A percentile compares a stretch with the other conserved stretches of the same genome.
Conservation (phyloP, 2,888 invertebrate genomes). For the Thera britannica region DNA sequence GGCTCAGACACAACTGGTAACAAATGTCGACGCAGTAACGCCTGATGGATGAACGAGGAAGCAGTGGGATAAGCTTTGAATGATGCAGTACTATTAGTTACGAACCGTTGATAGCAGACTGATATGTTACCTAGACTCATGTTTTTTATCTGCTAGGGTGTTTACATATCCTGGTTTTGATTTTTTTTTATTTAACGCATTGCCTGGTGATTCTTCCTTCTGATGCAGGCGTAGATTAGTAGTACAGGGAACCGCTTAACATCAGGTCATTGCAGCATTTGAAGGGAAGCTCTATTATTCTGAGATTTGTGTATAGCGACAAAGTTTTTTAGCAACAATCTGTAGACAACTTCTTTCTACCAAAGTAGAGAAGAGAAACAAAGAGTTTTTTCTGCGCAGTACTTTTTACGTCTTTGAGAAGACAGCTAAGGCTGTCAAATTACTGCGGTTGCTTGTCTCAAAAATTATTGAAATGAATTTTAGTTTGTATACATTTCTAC, state of each 20-base stretch:
- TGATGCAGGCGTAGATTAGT: too few relatives aligned
- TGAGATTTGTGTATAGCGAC: too few relatives aligned
- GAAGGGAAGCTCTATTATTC: too few relatives aligned
- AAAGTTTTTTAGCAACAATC: not conserved
- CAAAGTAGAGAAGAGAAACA: not conserved
- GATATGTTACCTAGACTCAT: not conserved
- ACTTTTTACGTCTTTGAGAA: too few relatives aligned
- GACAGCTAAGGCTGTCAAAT: not conserved
- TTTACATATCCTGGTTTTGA: not conserved
- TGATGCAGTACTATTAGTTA: conserved; percentile 28
- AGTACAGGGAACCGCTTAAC: too few relatives aligned
- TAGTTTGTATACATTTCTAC: not conserved
- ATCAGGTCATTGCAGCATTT: too few relatives aligned
- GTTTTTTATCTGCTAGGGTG: not conserved
- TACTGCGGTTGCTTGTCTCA: not conserved
- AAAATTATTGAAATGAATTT: not conserved
- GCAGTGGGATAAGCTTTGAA: conserved; percentile 29
- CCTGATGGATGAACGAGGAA: conserved; percentile 28
- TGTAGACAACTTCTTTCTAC: not conserved
- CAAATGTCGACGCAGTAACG: conserved; percentile 26
- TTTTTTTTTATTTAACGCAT: too few relatives aligned
- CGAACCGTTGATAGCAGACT: not conserved
- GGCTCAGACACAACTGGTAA: conserved; percentile 14
- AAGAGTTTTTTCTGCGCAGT: not conserved
- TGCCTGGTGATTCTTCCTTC: too few relatives aligned